Evolutionary conservation across 2,888 invertebrate species (phyloP), one percentile per base, ranked within the genome.

Genomic region (Tenthredo livida): DNA sequence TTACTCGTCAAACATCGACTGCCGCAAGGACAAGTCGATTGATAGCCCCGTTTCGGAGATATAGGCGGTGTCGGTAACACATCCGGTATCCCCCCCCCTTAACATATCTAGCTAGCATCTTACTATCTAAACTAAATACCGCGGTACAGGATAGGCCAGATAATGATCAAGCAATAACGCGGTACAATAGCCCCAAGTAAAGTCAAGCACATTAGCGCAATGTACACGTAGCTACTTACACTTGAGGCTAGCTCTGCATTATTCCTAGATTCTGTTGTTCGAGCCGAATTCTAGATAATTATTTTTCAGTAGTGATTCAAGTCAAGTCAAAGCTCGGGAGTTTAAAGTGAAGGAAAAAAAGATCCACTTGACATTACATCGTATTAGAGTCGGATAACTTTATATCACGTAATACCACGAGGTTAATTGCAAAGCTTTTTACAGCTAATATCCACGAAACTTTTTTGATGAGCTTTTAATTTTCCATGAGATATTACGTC

Each of bases 161-260:
- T 80, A 83, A 83, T 67, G 83, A 83, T 83, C 83, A 47, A 50
- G 83, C 50, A 83, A 83, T 83, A 83, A 70, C 83, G 65, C 83
- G 83, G 43, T 83, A 70, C 65, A 47, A 83, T 83, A 67, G 65
- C 12, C 61, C 50, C 47, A n/a, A 70, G 65, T 83, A 83, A 70
- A 65, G 50, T 83, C 83, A 50, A 67, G 29, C 29, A 65, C 65
- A 47, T 83, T 67, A 83, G 29, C 47, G 33, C 65, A 37, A 67
- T 29, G 67, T 83, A 70, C 47, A 80, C 80, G 80, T 80, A 61
- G 61, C 21, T 40, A 40, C n/a, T 61, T 40, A 37, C 61, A n/a
- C 40, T 33, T 33, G 29, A 77, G 80, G 40, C 12, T 50, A 77
- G 54, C 77, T 77, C 9, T 77, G 50, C 17, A 77, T 77, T 77